Percentiles rank a stretch among this genome's conserved stretches.
Conservation (phyloP, 2,113 vertebrate genomes). For the Craseonycteris thonglongyai region DNA sequence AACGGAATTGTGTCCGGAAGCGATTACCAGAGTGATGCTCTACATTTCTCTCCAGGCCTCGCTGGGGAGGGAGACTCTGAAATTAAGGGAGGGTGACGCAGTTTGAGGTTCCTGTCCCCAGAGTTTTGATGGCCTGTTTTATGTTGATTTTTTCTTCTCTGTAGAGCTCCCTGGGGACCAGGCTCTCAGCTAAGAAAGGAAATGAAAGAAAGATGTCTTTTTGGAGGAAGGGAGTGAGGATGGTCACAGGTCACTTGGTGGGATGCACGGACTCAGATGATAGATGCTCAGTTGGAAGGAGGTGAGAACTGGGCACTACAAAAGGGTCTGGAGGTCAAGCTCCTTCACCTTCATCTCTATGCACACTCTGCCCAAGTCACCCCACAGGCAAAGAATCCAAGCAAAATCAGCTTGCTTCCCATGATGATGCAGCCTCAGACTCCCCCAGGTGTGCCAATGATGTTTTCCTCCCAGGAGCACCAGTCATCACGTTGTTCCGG, state of each 20-base stretch:
- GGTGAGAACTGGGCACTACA: not conserved
- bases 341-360: not conserved
- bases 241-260: not conserved
- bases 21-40: slow-evolving; percentile 35
- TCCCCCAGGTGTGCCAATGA: not conserved
- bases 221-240: not conserved
- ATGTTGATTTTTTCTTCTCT: not conserved
- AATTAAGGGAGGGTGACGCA: not conserved
- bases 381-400: not conserved
- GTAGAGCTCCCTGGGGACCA: not conserved
- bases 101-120: not conserved
- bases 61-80: not conserved
- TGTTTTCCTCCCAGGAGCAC: too few species aligned
- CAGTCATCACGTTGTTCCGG: not conserved
- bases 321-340: not conserved
- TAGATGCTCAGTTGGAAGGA: not conserved
- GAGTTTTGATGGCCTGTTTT: not conserved
- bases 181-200: slow-evolving; percentile 9
- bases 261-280: not conserved
- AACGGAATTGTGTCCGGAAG: slow-evolving; percentile 30
- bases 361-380: not conserved
- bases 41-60: not conserved
- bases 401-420: not conserved
- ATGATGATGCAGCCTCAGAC: not conserved
- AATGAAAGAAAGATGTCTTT: not conserved